Evolutionary conservation across 2,888 invertebrate genomes (phyloP).

Genomic region (Ditula angustiorana): DNA sequence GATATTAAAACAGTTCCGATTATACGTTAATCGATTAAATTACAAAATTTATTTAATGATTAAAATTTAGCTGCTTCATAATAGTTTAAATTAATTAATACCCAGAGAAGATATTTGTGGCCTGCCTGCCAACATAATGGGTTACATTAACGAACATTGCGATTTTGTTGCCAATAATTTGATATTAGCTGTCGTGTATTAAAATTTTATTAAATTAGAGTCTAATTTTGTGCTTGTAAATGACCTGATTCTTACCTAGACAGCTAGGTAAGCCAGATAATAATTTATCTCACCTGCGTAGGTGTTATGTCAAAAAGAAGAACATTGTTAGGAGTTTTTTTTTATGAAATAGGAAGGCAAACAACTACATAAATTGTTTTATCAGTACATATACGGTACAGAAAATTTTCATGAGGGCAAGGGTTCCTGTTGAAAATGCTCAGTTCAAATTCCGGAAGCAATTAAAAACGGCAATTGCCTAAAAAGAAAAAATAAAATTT

Average conservation of each 20-base stretch:
- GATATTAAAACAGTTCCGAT: too few species aligned
- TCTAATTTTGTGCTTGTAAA: background rate
- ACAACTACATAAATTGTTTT: too few species aligned
- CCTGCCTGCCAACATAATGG: background rate
- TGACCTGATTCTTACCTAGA: too few species aligned
- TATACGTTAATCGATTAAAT: too few species aligned
- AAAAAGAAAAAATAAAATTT: constrained; percentile 26
- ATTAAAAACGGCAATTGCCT: constrained; percentile 24
- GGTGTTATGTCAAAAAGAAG: too few species aligned
- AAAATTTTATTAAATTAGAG: background rate
- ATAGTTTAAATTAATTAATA: background rate
- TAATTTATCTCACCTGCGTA: too few species aligned
- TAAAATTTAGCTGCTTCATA: background rate
- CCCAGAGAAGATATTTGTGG: background rate
- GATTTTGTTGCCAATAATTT: background rate
- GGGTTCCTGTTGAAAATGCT: background rate
- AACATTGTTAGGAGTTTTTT: too few species aligned
- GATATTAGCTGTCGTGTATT: background rate
- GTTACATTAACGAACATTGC: background rate
- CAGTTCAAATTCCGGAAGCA: constrained; percentile 18
- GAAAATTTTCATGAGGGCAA: constrained; percentile 1
- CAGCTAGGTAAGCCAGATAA: too few species aligned
- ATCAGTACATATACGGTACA: too few species aligned
- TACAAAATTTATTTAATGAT: background rate
- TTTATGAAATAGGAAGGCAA: too few species aligned